Evolutionary conservation across 1,140 invertebrate species (phyloP), one percentile per base, ranked within the genome.

Genomic region (Chironomus striatipennis): DNA sequence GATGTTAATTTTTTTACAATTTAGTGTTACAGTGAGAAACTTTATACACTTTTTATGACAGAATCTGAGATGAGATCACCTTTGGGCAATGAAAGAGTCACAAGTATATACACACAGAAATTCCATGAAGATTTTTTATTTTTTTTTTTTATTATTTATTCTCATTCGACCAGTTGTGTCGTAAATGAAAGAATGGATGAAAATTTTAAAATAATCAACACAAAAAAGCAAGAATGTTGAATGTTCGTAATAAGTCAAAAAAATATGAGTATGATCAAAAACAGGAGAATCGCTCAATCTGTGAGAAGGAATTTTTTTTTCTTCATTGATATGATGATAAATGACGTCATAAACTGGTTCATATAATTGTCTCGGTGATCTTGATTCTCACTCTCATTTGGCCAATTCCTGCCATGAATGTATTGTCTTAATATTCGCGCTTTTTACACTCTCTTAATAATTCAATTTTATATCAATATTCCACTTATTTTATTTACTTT

Each of bases 321-420:
- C n/a, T n/a, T 57, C 12, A 57, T 57, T 57, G 47, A 57, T 57
- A 57, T 57, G n/a, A n/a, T 57, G 12, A 57, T 57, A n/a, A n/a
- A 57, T 57, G 47, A 57, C 47, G 47, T 57, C 47, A 57, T 15
- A 57, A 57, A 57, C 47, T 57, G 47, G 47, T 57, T 57, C 47
- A 57, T n/a, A 57, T 57, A 5, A 47, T 47, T 47, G 47, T 57
- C 47, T 57, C 12, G 5, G 0, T 57, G 12, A 12, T 57, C 12
- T 34, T 57, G 47, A 12, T 57, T n/a, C n/a, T 10, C 8, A n/a
- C 47, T 57, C n/a, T 57, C 47, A 57, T 57, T 57, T 57, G n/a
- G 47, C 24, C 24, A 34, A 34, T 34, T 34, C 24, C 5, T 34
- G 24, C 24, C 5, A n/a, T 34, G 24, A 34, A 1, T 34, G 24